A percentile compares a stretch with the other conserved stretches of the same genome.
These are phyloP conservation scores for Lonchura striata DNA, from an alignment of 2,113 vertebrate species.

Conservation along the genomic window DNA sequence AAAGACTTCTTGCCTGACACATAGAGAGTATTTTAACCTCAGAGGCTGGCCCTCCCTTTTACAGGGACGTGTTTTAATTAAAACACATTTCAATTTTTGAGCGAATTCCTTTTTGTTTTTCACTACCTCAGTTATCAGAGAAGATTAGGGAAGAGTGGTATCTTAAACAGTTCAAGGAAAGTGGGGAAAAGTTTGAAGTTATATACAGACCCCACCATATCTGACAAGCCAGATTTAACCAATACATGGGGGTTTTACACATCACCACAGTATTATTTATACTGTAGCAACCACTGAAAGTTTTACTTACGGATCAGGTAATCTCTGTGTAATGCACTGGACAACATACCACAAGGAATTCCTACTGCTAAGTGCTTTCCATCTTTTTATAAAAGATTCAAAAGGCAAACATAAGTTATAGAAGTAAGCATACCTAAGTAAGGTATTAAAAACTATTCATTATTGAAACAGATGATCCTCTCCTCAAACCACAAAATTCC, in stretches of 20 bases:
- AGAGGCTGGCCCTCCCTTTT: neutral
- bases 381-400: neutral
- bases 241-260: neutral
- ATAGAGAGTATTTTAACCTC: neutral
- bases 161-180: neutral
- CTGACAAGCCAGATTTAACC: neutral
- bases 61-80: neutral
- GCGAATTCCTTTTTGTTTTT: neutral
- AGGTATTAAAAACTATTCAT: neutral
- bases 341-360: neutral
- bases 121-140: neutral
- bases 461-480: neutral
- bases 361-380: neutral
- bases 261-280: neutral
- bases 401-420: neutral
- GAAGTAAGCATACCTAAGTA: neutral
- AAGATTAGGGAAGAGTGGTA: neutral
- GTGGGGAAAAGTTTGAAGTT: neutral
- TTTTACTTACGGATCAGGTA: neutral
- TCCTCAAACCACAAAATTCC: neutral
- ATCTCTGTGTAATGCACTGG: rapidly evolving
- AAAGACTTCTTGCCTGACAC: neutral
- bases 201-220: neutral
- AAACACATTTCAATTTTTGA: neutral
- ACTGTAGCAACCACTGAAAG: neutral